These are phyloP conservation scores for Halcyon smyrnensis DNA, from an alignment of 2,797 vertebrate genomes.

Conservation along the genomic window DNA sequence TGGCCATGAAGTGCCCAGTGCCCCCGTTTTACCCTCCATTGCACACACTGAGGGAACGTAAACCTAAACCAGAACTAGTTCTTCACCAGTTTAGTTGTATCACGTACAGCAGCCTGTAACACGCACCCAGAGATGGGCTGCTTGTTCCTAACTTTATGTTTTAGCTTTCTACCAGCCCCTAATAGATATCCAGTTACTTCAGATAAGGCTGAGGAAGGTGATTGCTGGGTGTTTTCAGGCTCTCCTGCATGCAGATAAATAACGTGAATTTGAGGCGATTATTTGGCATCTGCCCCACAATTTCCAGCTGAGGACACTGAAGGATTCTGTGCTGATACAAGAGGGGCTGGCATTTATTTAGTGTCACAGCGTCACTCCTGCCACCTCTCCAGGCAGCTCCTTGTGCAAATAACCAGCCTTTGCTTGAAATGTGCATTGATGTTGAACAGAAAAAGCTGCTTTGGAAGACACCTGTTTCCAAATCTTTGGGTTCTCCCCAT, in stretches of 20 bases:
- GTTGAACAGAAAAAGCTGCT: neutral
- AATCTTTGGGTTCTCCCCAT: neutral
- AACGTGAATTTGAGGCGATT: fast-evolving
- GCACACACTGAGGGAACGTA: neutral
- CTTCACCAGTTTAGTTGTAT: neutral
- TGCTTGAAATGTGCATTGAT: neutral
- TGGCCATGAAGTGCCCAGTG: neutral
- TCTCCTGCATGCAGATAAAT: fast-evolving
- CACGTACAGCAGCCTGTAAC: fast-evolving
- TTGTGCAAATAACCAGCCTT: neutral
- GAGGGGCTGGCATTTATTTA: neutral
- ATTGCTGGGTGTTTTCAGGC: neutral
- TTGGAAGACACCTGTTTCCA: neutral
- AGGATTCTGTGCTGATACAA: neutral
- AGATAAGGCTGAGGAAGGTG: neutral
- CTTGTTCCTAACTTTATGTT: neutral
- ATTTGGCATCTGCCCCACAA: neutral
- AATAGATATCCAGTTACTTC: neutral
- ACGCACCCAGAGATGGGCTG: neutral
- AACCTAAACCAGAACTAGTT: neutral
- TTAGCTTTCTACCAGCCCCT: neutral
- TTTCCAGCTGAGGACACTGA: neutral
- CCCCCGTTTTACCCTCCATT: neutral
- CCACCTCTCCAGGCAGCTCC: neutral
- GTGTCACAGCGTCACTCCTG: neutral